phyloP scores from a whole-genome alignment of 2,888 invertebrate genomes.

The Lasiommata megera region DNA sequence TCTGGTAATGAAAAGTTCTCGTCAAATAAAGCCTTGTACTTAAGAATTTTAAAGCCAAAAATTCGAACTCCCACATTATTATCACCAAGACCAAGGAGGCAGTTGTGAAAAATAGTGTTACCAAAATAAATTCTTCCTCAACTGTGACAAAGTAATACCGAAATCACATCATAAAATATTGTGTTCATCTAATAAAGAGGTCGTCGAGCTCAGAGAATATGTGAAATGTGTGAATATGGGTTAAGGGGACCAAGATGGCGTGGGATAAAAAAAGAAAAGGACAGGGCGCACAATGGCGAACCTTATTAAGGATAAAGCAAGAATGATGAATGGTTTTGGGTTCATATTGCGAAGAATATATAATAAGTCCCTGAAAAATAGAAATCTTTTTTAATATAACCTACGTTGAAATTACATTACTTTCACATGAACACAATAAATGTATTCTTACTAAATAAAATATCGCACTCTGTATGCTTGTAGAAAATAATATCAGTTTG shows the following conservation, averaged over 20 bases:
- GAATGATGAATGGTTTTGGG: slow-evolving; percentile 39
- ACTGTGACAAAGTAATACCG: slow-evolving; percentile 11
- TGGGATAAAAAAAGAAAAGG: slow-evolving; percentile 38
- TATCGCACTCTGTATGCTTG: no score
- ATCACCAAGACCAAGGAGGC: no score
- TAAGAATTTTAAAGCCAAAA: no score
- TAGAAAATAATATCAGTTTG: no score
- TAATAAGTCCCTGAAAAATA: slow-evolving; percentile 27
- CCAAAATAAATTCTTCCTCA: background rate
- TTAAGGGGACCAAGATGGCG: slow-evolving; percentile 37
- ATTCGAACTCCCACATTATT: no score
- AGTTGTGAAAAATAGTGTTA: background rate
- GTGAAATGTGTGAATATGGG: slow-evolving; percentile 36
- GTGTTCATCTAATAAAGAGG: slow-evolving; percentile 33
- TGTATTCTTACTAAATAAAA: no score
- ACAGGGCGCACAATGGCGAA: slow-evolving; percentile 38
- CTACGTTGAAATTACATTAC: background rate
- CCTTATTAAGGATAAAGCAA: slow-evolving; percentile 41
- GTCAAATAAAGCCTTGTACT: no score
- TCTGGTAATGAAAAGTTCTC: no score
- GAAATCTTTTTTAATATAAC: slow-evolving; percentile 5
- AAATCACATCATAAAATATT: slow-evolving; percentile 24
- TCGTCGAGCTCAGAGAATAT: slow-evolving; percentile 32
- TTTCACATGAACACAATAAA: no score
- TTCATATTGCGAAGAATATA: slow-evolving; percentile 36